Base-by-base conservation (phyloP, 2,888 invertebrate species). In the Coenonympha arcania region DNA sequence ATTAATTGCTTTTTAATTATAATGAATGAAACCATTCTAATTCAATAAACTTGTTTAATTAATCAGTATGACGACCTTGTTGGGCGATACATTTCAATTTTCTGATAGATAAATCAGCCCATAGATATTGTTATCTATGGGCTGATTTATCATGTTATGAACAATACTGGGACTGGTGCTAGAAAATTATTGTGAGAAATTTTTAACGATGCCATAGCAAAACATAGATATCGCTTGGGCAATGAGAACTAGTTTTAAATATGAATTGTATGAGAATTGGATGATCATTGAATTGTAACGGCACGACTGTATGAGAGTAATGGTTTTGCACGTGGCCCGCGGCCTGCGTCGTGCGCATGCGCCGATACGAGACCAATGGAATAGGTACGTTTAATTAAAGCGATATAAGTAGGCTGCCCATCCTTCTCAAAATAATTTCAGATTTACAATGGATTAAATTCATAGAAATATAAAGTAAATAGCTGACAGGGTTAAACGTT, bases 281-380 rank as follows among this genome's bases (percentile, higher is more conserved):
- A 36, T 42, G 37, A 37, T 46, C 42, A 51, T 51, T 51, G 46
- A 47, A 42, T 37, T 34, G 46, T 37, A 47, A 51, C 51, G 42
- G 34, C 33, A n/a, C n/a, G n/a, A n/a, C n/a, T n/a, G n/a, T 16
- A 24, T 34, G 44, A 44, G 34, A 24, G 34, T 44, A 44, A 44
- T 44, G 24, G 44, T 44, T 22, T 44, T 44, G 26, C 30, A 47
- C 46, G 37, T 39, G 28, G 30, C n/a, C n/a, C n/a, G n/a, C n/a
- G n/a, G 28, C 18, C 16, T 15, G 31, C 24, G 8, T 24, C n/a
- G 6, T 34, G 42, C 31, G 20, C 44, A 34, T 44, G 44, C 44
- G 24, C 34, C 33, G 33, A 34, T 44, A 34, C 24, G 9, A 44
- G 44, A 44, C n/a, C 44, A 34, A 16, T 44, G 44, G 34, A 44